Evolutionary conservation across 2,888 invertebrate species (phyloP).

Genomic region (Standfussiana lucernea): DNA sequence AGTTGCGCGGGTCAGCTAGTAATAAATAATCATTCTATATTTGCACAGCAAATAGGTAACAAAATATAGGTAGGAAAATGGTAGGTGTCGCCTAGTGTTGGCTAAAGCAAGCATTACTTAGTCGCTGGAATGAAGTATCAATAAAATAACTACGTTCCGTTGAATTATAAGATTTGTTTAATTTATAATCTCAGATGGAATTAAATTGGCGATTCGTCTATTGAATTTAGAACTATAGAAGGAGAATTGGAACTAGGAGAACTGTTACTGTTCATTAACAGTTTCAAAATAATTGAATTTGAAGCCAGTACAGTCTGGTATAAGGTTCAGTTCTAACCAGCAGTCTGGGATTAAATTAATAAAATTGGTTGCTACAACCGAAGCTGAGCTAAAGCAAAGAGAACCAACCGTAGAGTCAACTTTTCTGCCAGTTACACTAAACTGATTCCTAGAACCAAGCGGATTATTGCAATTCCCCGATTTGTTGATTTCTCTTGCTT

Average conservation of each 20-base stretch:
- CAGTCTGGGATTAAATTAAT: neutral
- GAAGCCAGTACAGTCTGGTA: neutral
- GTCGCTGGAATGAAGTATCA: neutral
- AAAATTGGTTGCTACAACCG: neutral
- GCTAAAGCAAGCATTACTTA: no score
- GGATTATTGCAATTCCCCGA: neutral
- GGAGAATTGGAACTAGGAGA: no score
- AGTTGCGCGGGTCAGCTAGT: no score
- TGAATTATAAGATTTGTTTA: neutral
- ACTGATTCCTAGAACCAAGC: neutral
- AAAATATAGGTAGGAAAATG: neutral
- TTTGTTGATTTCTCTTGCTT: neutral
- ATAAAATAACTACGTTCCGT: neutral
- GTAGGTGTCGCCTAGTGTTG: neutral
- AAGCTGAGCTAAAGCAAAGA: neutral
- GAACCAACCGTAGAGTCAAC: neutral
- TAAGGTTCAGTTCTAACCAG: neutral
- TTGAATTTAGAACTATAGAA: neutral
- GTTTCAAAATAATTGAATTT: neutral
- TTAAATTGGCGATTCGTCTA: neutral
- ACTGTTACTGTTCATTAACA: neutral
- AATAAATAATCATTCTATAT: neutral
- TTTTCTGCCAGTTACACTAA: neutral
- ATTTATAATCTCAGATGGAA: neutral
- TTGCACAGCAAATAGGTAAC: neutral